phyloP scores from a whole-genome alignment of 2,113 vertebrate species.

The Tonatia bakeri region DNA sequence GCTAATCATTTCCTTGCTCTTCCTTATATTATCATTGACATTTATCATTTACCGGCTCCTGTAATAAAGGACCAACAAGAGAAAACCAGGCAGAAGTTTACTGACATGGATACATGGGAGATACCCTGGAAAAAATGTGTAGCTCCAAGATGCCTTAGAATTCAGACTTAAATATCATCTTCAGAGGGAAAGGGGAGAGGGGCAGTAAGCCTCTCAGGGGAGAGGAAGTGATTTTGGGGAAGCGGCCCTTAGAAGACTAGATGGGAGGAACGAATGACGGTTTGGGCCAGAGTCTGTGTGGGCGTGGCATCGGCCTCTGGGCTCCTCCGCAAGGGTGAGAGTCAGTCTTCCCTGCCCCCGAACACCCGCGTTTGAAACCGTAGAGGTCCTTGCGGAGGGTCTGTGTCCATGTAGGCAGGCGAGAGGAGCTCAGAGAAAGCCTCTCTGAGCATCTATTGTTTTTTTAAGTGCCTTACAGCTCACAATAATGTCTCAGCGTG shows the following conservation, averaged over 20 bases:
- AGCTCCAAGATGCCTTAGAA: neutral
- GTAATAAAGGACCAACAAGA: neutral
- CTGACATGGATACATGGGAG: neutral
- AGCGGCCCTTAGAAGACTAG: neutral
- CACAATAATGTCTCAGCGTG: neutral
- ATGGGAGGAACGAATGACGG: neutral
- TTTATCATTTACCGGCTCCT: neutral
- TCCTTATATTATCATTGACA: neutral
- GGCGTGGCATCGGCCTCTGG: neutral
- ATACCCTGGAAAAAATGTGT: neutral
- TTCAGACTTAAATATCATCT: neutral
- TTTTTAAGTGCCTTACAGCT: neutral
- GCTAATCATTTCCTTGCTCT: neutral
- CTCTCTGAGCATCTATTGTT: neutral
- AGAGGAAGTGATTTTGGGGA: neutral
- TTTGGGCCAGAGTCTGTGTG: neutral
- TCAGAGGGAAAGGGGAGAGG: neutral
- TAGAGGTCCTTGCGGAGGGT: neutral
- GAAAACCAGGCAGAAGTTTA: neutral
- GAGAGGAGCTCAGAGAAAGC: neutral
- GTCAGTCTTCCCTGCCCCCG: neutral
- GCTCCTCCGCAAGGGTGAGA: neutral
- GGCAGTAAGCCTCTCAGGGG: neutral
- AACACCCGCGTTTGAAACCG: neutral
- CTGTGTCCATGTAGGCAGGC: neutral